These are phyloP conservation scores for Kradibia gibbosae DNA, from an alignment of 1,140 invertebrate species.

Conservation along the genomic window DNA sequence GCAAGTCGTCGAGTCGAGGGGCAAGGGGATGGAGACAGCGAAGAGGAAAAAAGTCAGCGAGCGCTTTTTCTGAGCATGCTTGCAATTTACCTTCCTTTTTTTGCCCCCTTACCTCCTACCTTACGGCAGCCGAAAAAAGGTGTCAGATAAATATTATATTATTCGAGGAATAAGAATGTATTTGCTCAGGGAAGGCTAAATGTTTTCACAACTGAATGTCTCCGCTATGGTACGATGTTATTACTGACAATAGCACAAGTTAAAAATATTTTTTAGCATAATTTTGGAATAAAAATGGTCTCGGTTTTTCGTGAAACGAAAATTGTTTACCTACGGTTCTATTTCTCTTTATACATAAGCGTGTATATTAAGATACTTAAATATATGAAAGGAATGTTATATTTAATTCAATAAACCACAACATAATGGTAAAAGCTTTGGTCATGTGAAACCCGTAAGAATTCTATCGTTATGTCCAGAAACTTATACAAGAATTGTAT, in stretches of 20 bases:
- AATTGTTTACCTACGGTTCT: too few relatives aligned
- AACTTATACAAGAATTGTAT: neutral
- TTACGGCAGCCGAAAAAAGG: neutral
- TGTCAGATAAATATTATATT: neutral
- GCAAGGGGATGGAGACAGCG: neutral
- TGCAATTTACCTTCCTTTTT: neutral
- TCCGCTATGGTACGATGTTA: neutral
- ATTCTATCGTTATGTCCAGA: neutral
- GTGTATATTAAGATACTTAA: too few relatives aligned
- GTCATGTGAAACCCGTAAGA: too few relatives aligned
- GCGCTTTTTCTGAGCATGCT: neutral
- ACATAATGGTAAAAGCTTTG: too few relatives aligned
- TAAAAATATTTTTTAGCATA: neutral
- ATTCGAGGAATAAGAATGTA: neutral
- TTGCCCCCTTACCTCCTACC: neutral
- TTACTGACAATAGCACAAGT: neutral
- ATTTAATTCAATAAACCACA: too few relatives aligned
- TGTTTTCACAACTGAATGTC: conserved; percentile 18
- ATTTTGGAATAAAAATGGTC: neutral
- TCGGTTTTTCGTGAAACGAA: too few relatives aligned
- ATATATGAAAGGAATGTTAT: neutral
- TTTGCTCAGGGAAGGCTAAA: conserved; percentile 5
- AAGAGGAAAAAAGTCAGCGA: neutral
- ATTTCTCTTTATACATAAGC: too few relatives aligned
- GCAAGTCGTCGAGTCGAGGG: too few relatives aligned